A percentile compares a stretch with the other conserved stretches of the same genome.
Evolutionary conservation across 1,140 invertebrate species (phyloP).

Genomic region (Ladona fulva): DNA sequence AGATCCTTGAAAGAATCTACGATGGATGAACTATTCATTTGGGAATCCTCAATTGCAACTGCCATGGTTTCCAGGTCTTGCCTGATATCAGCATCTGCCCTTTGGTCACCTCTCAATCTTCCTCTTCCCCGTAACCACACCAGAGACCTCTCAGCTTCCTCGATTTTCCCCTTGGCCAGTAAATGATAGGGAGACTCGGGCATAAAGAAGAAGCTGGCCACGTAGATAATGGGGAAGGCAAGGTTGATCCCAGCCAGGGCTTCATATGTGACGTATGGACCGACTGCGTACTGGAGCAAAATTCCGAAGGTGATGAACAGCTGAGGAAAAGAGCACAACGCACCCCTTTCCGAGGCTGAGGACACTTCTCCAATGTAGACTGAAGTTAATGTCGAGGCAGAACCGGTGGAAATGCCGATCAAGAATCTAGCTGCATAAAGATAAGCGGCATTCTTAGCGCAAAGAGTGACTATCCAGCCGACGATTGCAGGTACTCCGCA

Average conservation of each 20-base stretch:
- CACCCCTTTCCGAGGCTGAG: slow-evolving; percentile 65
- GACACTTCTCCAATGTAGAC: slow-evolving; percentile 76
- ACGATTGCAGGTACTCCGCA: too few species aligned
- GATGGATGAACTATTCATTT: slow-evolving; percentile 16
- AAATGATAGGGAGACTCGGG: slow-evolving; percentile 34
- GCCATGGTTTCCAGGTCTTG: not conserved
- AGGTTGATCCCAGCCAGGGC: too few species aligned
- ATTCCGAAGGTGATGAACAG: slow-evolving; percentile 67
- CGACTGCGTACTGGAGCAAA: slow-evolving; percentile 55
- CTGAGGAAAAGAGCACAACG: slow-evolving; percentile 68
- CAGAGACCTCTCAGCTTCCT: slow-evolving; percentile 30
- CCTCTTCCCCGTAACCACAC: slow-evolving; percentile 23
- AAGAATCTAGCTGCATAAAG: slow-evolving; percentile 38
- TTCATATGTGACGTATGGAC: slow-evolving; percentile 25
- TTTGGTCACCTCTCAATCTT: not conserved
- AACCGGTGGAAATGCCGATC: slow-evolving; percentile 48
- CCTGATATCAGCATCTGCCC: not conserved
- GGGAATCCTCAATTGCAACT: slow-evolving; percentile 15
- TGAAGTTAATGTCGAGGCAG: slow-evolving; percentile 56
- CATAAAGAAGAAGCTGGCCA: slow-evolving; percentile 29
- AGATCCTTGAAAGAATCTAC: slow-evolving; percentile 30
- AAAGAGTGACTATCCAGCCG: too few species aligned
- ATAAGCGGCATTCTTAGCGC: too few species aligned
- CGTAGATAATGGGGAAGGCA: slow-evolving; percentile 23
- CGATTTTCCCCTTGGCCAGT: slow-evolving; percentile 28